phyloP scores from a whole-genome alignment of 2,113 vertebrate species.

The Ciconia maguari region DNA sequence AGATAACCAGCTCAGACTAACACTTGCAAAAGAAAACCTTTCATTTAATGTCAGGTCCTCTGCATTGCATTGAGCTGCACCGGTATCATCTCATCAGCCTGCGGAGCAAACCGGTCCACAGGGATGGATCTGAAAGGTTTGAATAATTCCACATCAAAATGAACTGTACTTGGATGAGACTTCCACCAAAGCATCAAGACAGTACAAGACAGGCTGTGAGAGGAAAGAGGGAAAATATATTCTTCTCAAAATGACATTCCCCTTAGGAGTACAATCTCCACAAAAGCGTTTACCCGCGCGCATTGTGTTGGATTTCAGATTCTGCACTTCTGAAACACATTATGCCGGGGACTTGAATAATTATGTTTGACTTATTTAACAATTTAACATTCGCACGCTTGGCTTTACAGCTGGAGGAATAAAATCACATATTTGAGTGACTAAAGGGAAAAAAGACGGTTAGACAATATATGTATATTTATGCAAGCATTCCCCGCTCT shows the following conservation, averaged over 20 bases:
- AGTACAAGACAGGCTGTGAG: neutral
- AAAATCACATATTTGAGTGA: neutral
- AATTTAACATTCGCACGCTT: neutral
- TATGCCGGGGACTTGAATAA: neutral
- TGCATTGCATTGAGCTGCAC: neutral
- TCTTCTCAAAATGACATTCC: constrained; percentile 37
- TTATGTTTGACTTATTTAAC: constrained; percentile 39
- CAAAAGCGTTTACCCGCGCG: neutral
- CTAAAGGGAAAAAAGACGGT: neutral
- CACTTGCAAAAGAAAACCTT: neutral
- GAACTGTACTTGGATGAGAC: neutral
- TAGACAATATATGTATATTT: neutral
- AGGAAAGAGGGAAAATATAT: neutral
- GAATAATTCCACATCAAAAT: constrained; percentile 50
- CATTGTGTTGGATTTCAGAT: neutral
- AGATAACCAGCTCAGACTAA: neutral
- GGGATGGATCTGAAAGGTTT: constrained; percentile 26
- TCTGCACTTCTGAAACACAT: neutral
- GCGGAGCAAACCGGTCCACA: neutral
- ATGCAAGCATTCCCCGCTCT: neutral
- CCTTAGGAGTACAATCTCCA: neutral
- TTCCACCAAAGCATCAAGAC: neutral
- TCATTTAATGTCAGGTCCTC: neutral
- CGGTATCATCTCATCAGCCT: neutral
- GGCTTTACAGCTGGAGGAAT: constrained; percentile 23